These are phyloP conservation scores for Cinara cedri DNA, from an alignment of 2,888 invertebrate species.

Conservation along the genomic window DNA sequence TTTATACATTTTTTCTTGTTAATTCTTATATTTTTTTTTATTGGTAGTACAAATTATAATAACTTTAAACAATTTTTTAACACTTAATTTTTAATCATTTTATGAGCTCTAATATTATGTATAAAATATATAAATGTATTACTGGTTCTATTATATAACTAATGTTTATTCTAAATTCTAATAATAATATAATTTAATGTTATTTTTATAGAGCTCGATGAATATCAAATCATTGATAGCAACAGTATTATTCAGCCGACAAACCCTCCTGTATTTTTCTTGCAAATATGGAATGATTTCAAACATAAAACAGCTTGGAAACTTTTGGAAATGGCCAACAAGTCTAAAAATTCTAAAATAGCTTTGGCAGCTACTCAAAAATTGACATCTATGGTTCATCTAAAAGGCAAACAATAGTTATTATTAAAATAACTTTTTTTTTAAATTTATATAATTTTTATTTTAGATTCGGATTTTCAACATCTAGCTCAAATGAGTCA, in stretches of 20 bases:
- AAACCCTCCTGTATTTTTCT: slow-evolving; percentile 47
- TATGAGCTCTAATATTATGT: background rate
- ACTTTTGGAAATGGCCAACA: slow-evolving; percentile 47
- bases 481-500: slow-evolving; percentile 82
- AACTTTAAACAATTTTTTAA: too few relatives aligned
- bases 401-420: slow-evolving; percentile 33
- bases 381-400: slow-evolving; percentile 32
- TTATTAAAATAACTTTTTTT: background rate
- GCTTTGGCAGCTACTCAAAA: slow-evolving; percentile 25
- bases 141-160: too few relatives aligned
- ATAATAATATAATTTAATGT: background rate
- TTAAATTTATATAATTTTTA: slow-evolving; percentile 43
- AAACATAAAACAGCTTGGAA: slow-evolving; percentile 49
- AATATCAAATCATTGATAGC: slow-evolving; percentile 49
- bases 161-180: too few relatives aligned
- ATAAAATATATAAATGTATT: background rate
- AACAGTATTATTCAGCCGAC: slow-evolving; percentile 48
- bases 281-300: slow-evolving; percentile 51
- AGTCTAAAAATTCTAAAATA: slow-evolving; percentile 34
- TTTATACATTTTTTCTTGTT: too few relatives aligned
- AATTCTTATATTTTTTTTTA: too few relatives aligned
- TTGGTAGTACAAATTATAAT: too few relatives aligned
- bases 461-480: slow-evolving; percentile 69
- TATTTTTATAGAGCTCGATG: slow-evolving; percentile 36
- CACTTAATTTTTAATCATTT: too few relatives aligned